Base-by-base conservation (phyloP, 2,113 vertebrate genomes). In the Sprattus sprattus region DNA sequence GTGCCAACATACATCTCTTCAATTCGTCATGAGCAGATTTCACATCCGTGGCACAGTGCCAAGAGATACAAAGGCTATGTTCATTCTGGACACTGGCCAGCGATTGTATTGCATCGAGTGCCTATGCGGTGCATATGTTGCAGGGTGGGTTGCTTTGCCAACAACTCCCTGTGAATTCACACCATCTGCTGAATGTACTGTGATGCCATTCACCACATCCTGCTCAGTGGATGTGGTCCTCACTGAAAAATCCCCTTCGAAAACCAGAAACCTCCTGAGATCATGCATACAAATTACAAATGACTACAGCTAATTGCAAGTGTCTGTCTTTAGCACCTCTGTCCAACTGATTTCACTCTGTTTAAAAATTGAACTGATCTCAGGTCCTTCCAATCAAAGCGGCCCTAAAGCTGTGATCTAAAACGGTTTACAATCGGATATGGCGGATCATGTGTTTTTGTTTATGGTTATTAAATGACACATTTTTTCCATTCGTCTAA, bases 161-260 rank as follows among this genome's bases (percentile, higher is more conserved):
- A 39, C 28, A 78, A 15, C 71, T 78, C 25, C 28, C 28, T 78
- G 71, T 78, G 71, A 78, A 32, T 78, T 78, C 71, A 39, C 71
- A 78, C 71, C 71, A 78, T 78, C 71, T 78, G 71, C 71, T 78
- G 71, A 78, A 78, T 32, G 15, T 78, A 78, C 71, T 78, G 71
- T 78, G 71, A 78, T 78, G 71, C 71, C 71, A 78, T 78, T 16
- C 71, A 44, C 71, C 71, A 78, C 71, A 78, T 78, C 28, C 32
- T 78, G 28, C 32, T 16, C 71, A 4, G 71, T 78, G 32, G 71
- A 78, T 39, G 71, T 15, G 2, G 71, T 78, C 11, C 28, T 15
- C 25, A 78, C 71, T 10, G 25, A 71, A 75, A 75, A 75, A 75
- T 75, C 67, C 67, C 25, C 3, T 32, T 75, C 13, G 25, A 32